These are phyloP conservation scores for Laticauda colubrina DNA, from an alignment of 2,113 vertebrate genomes.

Conservation along the genomic window DNA sequence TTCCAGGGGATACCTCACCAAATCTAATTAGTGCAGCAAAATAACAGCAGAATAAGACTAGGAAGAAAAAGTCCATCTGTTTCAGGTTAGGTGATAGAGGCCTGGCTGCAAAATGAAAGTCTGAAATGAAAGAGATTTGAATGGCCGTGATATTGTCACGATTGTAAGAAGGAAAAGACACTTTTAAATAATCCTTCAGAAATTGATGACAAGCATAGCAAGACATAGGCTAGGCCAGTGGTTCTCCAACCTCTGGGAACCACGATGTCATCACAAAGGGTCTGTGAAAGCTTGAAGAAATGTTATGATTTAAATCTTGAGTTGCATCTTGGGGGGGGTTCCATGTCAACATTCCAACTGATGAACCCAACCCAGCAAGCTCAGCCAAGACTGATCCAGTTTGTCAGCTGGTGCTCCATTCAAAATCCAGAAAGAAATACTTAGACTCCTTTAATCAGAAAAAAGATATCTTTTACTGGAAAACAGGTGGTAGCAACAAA, in stretches of 20 bases:
- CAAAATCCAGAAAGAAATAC: no score
- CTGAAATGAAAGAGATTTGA: not conserved
- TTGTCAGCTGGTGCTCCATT: no score
- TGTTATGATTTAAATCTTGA: not conserved
- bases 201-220: not conserved
- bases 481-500: no score
- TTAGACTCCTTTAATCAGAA: no score
- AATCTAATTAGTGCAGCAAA: constrained; percentile 30
- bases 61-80: constrained; percentile 37
- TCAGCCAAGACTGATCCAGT: no score
- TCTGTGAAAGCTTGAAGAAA: not conserved
- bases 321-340: not conserved
- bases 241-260: no score
- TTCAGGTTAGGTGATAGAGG: constrained; percentile 46
- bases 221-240: not conserved
- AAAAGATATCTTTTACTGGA: no score
- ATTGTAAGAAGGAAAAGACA: not conserved
- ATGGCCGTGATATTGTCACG: not conserved
- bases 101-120: not conserved
- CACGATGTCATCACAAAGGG: not conserved
- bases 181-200: not conserved
- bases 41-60: constrained; percentile 1
- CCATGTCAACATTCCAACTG: not conserved
- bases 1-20: constrained; percentile 51
- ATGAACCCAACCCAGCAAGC: no score